These are phyloP conservation scores for Ptychadena robeensis DNA, from an alignment of 2,797 vertebrate species.

Conservation along the genomic window DNA sequence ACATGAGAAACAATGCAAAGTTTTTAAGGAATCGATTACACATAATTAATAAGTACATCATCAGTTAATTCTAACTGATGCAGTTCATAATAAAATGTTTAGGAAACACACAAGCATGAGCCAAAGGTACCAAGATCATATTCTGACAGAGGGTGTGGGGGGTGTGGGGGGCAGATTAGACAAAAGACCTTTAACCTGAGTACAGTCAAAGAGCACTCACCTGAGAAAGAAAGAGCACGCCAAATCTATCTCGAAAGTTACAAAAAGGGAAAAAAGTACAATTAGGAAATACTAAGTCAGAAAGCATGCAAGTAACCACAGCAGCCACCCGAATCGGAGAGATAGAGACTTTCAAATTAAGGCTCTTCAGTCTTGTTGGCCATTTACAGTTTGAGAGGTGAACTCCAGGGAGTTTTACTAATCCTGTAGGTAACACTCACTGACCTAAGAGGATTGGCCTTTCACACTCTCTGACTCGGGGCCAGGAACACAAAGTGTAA, in stretches of 20 bases:
- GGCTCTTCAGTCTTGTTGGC: slow-evolving; percentile 71
- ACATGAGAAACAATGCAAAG: no score
- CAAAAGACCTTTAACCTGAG: slow-evolving; percentile 69
- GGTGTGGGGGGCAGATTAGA: slow-evolving; percentile 54
- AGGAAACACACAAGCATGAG: slow-evolving; percentile 1
- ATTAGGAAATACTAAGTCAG: slow-evolving; percentile 67
- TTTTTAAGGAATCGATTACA: no score
- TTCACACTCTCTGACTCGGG: slow-evolving; percentile 70
- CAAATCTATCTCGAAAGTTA: slow-evolving; percentile 64
- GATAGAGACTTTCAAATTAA: slow-evolving; percentile 68
- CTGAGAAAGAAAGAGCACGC: slow-evolving; percentile 67
- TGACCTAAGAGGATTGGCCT: slow-evolving; percentile 72
- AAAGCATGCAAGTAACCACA: slow-evolving; percentile 62
- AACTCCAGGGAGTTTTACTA: slow-evolving; percentile 76
- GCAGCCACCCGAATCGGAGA: slow-evolving; percentile 64
- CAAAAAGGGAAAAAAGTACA: slow-evolving; percentile 59
- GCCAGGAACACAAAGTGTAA: slow-evolving; percentile 75
- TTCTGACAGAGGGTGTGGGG: slow-evolving; percentile 60
- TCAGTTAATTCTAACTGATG: background rate
- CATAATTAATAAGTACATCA: no score
- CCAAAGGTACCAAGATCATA: slow-evolving; percentile 35
- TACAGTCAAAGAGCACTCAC: slow-evolving; percentile 65
- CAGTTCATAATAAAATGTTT: background rate
- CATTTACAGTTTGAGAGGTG: slow-evolving; percentile 72
- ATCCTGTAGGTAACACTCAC: slow-evolving; percentile 76